Conservation (phyloP, 2,888 invertebrate species). For the Ypsolopha sequella region DNA sequence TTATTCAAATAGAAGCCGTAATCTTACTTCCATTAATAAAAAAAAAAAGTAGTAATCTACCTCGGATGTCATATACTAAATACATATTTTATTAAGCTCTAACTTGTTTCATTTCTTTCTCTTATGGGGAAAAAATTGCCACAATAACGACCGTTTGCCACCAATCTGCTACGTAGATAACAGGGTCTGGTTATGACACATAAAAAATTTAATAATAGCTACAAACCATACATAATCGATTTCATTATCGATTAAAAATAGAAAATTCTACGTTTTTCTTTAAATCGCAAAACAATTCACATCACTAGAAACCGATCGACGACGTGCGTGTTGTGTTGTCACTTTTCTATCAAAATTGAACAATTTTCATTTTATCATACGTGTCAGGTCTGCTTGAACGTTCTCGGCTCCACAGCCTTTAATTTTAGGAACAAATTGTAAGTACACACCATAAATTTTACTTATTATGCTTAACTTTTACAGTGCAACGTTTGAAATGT, state of each 20-base stretch:
- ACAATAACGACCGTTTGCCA: too few relatives aligned
- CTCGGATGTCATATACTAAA: too few relatives aligned
- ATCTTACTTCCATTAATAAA: too few relatives aligned
- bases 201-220: too few relatives aligned
- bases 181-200: too few relatives aligned
- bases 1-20: too few relatives aligned
- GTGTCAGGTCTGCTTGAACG: slow-evolving; percentile 60
- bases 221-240: too few relatives aligned
- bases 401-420: slow-evolving; percentile 52
- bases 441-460: slow-evolving; percentile 29
- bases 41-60: too few relatives aligned
- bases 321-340: slow-evolving; percentile 40
- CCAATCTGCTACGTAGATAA: too few relatives aligned
- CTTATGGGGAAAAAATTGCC: too few relatives aligned
- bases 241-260: neutral
- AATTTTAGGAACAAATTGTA: slow-evolving; percentile 60
- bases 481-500: neutral
- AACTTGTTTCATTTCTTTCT: too few relatives aligned
- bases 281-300: neutral
- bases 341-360: slow-evolving; percentile 15
- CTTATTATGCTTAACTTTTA: slow-evolving; percentile 1
- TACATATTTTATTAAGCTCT: too few relatives aligned
- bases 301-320: slow-evolving; percentile 21
- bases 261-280: neutral
- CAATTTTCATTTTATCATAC: slow-evolving; percentile 60